Base-by-base conservation (phyloP, 2,888 invertebrate species). In the Sminthurides aquaticus region DNA sequence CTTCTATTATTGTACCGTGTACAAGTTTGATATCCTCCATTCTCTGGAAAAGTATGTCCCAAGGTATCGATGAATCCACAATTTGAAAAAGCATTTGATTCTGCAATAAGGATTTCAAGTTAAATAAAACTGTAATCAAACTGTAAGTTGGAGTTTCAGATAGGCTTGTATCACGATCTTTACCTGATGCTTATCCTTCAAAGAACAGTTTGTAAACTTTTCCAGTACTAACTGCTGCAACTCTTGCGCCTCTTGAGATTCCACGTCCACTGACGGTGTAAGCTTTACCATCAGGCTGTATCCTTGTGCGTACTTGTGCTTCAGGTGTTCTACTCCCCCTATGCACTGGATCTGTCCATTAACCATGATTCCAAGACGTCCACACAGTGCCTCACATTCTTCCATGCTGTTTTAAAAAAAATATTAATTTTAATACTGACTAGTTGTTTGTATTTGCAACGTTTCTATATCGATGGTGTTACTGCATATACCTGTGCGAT, bases 361-460 rank as follows among this genome's bases (percentile, higher is more conserved):
- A 0, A 85, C 84, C 89, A 91, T 86, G 66, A 91, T 89, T 1
- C 86, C 89, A 70, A 91, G 79, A 65, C 90, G 84, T 60, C 84
- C 83, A 77, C 91, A 91, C 25, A 91, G 82, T 34, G 87, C 86
- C 77, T 91, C 91, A 80, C 90, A 91, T 80, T 91, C 91, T 77
- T 91, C 90, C 90, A 91, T 90, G 76, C 90, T 90, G 78, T n/a
- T n/a, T n/a, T n/a, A n/a, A n/a, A n/a, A 76, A 76, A n/a, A 26
- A 49, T 43, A 24, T n/a, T n/a, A 15, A 58, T 29, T 34, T 27
- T 18, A 57, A 18, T 11, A 34, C 43, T 34, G 43, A 15, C 43
- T 15, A 34, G 15, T 34, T 11, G 15, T 34, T 34, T 11, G 5
- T 15, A 34, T 15, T 34, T 34, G 43, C 5, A 34, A 5, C 43